phyloP scores from a whole-genome alignment of 2,113 vertebrate genomes.

The Meleagris gallopavo region DNA sequence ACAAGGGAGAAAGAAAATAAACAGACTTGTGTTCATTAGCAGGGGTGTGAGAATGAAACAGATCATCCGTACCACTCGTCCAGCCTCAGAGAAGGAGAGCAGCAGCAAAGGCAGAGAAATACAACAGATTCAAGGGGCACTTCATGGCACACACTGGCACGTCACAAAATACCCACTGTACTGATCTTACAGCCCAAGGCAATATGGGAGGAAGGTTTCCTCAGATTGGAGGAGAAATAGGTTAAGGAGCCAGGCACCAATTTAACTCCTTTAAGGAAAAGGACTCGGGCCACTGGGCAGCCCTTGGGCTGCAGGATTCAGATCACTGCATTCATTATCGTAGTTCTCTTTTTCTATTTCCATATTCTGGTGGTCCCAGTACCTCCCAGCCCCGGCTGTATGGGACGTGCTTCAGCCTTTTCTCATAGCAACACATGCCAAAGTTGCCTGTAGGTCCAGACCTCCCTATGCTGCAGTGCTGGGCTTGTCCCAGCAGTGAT shows the following conservation, averaged over 20 bases:
- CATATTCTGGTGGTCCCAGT: no score
- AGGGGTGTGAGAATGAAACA: neutral
- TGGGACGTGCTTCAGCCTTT: neutral
- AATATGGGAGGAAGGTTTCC: neutral
- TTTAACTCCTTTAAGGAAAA: neutral
- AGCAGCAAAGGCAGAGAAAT: neutral
- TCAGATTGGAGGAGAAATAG: neutral
- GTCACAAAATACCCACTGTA: neutral
- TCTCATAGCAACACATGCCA: neutral
- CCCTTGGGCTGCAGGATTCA: neutral
- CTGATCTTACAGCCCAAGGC: neutral
- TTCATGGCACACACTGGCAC: neutral
- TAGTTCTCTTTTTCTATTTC: neutral
- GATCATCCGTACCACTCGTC: neutral
- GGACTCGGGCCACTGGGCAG: neutral
- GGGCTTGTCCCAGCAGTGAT: neutral
- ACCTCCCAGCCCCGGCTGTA: no score
- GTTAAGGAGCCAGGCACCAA: neutral
- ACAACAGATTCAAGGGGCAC: neutral
- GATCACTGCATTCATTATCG: neutral
- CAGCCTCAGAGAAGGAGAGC: neutral
- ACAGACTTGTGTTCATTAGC: neutral
- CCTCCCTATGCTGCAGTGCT: accelerated
- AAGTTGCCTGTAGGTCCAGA: neutral
- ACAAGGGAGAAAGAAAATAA: slow-evolving; percentile 6